A percentile compares a stretch with the other conserved stretches of the same genome.
These are phyloP conservation scores for Latrodectus elegans DNA, from an alignment of 2,888 invertebrate species.

Conservation along the genomic window DNA sequence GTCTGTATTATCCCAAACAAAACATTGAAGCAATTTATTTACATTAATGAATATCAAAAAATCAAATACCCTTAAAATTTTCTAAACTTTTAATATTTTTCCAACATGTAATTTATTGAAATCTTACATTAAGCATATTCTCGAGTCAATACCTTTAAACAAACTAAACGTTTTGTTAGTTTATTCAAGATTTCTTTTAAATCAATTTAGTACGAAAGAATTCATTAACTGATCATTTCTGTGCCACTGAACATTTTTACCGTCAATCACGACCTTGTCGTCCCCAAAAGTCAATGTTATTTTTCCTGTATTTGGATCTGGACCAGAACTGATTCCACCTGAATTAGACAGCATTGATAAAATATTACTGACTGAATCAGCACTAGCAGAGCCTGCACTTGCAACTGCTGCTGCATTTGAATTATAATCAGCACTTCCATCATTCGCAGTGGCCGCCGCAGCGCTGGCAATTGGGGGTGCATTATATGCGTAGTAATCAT, in stretches of 20 bases:
- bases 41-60: too few relatives aligned
- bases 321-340: background rate
- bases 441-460: background rate
- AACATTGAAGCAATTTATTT: too few relatives aligned
- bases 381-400: background rate
- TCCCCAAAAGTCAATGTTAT: background rate
- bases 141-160: too few relatives aligned
- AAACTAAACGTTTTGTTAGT: too few relatives aligned
- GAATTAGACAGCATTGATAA: background rate
- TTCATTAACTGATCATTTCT: background rate
- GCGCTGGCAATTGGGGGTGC: background rate
- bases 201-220: background rate
- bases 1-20: too few relatives aligned
- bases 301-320: background rate
- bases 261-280: background rate
- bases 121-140: too few relatives aligned
- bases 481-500: background rate
- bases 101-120: too few relatives aligned
- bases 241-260: background rate
- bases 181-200: background rate
- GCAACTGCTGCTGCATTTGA: background rate
- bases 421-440: background rate
- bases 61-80: too few relatives aligned
- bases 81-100: too few relatives aligned
- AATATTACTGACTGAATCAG: too few relatives aligned